Evolutionary conservation across 2,888 invertebrate species (phyloP), one percentile per base, ranked within the genome.

Genomic region (Imbricaverruca yamaguchii): DNA sequence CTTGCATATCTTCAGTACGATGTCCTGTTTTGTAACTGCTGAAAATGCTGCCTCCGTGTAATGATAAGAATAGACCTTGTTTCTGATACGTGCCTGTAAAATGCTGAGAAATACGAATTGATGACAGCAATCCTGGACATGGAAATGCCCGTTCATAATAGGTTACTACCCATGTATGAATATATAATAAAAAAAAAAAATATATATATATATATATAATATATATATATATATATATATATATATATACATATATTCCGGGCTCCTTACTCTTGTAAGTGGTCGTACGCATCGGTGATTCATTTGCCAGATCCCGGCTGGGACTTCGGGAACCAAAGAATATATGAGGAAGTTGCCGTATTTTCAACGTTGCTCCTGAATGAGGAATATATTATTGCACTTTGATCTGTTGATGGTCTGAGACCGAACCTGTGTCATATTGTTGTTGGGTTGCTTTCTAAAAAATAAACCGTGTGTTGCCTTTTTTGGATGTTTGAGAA

Each of bases 141-240:
- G 39, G 39, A 39, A 39, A 39, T 39, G 39, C 39, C 1, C 4
- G 39, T 39, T 39, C 39, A 39, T 39, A 39, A 39, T 4, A 39
- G 39, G 39, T 39, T 1, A 4, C 39, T 39, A 39, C 39, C 39
- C 39, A 63, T 63, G 18, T 63, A 63, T 63, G 12, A 10, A 63
- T 63, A 63, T 63, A 63, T 63, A 63, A 10, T 10, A 10, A 63
- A 10, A 63, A 10, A 13, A 1, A 18, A 10, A 63, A 1, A 18
- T 63, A 18, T 63, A 18, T 63, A 18, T 63, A 18, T 63, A 63
- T 63, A 18, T 63, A 63, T 63, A 18, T 18, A 18, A 39, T 80
- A 67, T 80, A 67, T 80, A 80, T 80, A 67, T 61, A 67, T 80
- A 80, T 80, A 67, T 80, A 67, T 80, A 67, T 80, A 67, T 80